These are phyloP conservation scores for Melanotaenia duboulayi DNA, from an alignment of 2,113 vertebrate genomes.

Conservation along the genomic window DNA sequence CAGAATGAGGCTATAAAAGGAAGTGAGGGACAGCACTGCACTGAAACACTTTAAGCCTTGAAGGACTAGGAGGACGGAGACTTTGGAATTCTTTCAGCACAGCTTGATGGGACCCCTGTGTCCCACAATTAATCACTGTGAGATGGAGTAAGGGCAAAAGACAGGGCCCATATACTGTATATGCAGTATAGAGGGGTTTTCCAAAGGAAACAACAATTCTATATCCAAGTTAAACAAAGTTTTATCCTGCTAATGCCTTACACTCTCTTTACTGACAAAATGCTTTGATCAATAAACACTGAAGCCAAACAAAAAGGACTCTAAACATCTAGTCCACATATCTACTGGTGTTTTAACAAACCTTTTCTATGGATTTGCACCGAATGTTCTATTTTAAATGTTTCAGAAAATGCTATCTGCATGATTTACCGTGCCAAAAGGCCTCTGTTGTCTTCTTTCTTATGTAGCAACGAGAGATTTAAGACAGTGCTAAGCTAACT, in stretches of 20 bases:
- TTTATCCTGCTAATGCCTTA: not conserved
- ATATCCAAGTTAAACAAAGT: slow-evolving; percentile 54
- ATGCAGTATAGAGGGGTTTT: slow-evolving; percentile 44
- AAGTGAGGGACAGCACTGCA: slow-evolving; percentile 49
- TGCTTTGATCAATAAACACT: not conserved
- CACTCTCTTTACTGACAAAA: not conserved
- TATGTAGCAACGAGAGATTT: too few species aligned
- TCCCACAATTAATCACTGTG: slow-evolving; percentile 61
- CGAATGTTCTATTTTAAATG: too few species aligned
- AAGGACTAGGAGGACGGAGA: slow-evolving; percentile 41
- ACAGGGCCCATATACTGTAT: slow-evolving; percentile 21
- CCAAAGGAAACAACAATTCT: slow-evolving; percentile 36
- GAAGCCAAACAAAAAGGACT: not conserved
- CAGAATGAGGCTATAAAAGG: slow-evolving; percentile 79
- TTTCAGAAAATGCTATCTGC: too few species aligned
- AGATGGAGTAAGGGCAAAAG: slow-evolving; percentile 45
- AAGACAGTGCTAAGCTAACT: too few species aligned
- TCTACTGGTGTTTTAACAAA: not conserved
- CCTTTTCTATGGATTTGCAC: too few species aligned
- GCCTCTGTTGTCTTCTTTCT: too few species aligned
- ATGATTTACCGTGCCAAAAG: too few species aligned
- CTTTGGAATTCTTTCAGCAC: slow-evolving; percentile 62
- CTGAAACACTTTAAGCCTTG: slow-evolving; percentile 24
- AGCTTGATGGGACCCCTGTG: slow-evolving; percentile 59
- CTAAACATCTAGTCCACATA: not conserved